Conservation (phyloP, 1,140 invertebrate species). For the Leptinotarsa texana region DNA sequence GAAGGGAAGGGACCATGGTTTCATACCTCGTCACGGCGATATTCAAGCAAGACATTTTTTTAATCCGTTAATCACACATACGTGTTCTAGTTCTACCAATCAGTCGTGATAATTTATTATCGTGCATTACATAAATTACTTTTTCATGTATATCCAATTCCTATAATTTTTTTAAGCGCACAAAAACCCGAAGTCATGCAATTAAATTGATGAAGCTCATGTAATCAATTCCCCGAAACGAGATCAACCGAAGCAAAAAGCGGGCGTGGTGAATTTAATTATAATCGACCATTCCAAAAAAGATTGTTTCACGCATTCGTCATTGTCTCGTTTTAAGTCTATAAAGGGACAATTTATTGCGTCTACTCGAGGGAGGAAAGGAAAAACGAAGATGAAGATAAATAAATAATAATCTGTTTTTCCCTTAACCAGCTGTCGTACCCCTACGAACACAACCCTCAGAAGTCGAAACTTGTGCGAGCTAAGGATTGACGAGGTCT, state of each 20-base stretch:
- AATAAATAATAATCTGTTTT: too few relatives aligned
- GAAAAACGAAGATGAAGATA: too few relatives aligned
- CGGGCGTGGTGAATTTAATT: constrained; percentile 1
- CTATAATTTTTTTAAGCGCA: neutral
- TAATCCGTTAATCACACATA: neutral
- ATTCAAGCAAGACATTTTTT: too few relatives aligned
- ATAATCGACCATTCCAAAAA: constrained; percentile 6
- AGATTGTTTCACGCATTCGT: constrained; percentile 3
- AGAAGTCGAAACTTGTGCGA: too few relatives aligned
- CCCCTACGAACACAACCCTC: too few relatives aligned
- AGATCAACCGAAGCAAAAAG: neutral
- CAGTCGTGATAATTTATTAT: neutral
- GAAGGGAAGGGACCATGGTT: too few relatives aligned
- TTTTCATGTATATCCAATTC: neutral
- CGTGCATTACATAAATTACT: constrained; percentile 8
- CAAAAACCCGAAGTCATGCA: constrained; percentile 5
- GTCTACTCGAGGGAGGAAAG: neutral
- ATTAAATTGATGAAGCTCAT: constrained; percentile 4
- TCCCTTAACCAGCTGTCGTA: too few relatives aligned
- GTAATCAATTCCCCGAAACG: constrained; percentile 8
- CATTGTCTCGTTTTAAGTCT: neutral
- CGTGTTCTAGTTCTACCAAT: neutral
- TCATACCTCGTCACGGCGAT: too few relatives aligned
- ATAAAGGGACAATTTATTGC: neutral
- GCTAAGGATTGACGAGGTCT: too few relatives aligned